Evolutionary conservation across 2,797 vertebrate genomes (phyloP).

Genomic region (Eutrigla gurnardus): DNA sequence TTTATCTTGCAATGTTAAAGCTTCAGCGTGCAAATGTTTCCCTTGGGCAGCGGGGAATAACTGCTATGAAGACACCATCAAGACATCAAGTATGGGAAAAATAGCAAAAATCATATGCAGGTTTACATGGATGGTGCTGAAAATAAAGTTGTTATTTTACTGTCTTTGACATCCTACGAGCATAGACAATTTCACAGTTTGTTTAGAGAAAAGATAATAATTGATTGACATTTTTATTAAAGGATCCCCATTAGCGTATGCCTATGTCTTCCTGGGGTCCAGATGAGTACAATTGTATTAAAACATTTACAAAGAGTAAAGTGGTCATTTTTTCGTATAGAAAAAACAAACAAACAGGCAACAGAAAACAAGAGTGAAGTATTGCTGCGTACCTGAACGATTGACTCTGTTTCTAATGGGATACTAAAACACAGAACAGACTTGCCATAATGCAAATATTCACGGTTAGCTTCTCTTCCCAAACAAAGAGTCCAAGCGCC

Average conservation of each 20-base stretch:
- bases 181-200: no score
- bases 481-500: conserved; percentile 31
- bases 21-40: neutral
- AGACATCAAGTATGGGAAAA: neutral
- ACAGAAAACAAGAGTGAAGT: neutral
- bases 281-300: no score
- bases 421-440: neutral
- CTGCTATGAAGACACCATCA: neutral
- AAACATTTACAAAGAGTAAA: no score
- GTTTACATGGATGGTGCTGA: neutral
- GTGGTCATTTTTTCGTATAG: no score
- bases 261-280: no score
- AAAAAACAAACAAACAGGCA: no score
- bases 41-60: neutral
- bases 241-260: no score
- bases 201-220: no score
- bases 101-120: neutral
- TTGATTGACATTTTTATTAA: no score
- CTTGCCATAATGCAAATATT: neutral
- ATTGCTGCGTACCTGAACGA: no score
- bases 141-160: neutral
- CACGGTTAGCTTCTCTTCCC: neutral
- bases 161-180: no score
- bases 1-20: neutral
- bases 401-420: neutral